Base-by-base conservation (phyloP, 1,140 invertebrate species). In the Bombus consobrinus region DNA sequence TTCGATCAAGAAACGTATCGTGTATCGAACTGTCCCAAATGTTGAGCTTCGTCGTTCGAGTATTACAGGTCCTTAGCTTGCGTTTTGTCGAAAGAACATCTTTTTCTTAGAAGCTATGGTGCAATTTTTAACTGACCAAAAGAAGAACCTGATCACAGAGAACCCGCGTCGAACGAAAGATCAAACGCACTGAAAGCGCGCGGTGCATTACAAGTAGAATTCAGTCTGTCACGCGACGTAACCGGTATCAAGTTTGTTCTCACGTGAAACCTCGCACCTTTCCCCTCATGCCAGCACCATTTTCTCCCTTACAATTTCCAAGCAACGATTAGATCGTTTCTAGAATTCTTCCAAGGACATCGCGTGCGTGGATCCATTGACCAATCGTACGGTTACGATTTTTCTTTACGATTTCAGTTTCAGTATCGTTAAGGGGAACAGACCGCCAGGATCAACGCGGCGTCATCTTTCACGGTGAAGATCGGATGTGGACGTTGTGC, bases 401-500 rank as follows among this genome's bases (percentile, higher is more conserved):
- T 43, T 86, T 22, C 22, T 10, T 68, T 81, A 62, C 28, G 59
- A 62, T 62, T 62, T 66, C 9, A 79, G 71, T 87, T 89, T 22
- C 81, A 87, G 88, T 12, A 41, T 57, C 64, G 69, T 37, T 77
- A 82, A 66, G 77, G 25, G 69, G 37, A n/a, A 37, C 34, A 73
- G 41, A 72, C 74, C 81, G 43, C 71, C 41, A 64, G 15, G 75
- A 81, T 74, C 76, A 25, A 59, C 73, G 76, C 88, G 53, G 75
- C 72, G n/a, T 28, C 64, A 79, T 68, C 41, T 66, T 68, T 69
- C 72, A 68, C 69, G 75, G 81, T 69, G 62, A 69, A 86, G 92
- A 91, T 91, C 94, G 94, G 92, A 95, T 95, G 94, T 94, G 89
- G 92, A 77, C 68, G 83, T 86, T 53, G 75, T 25, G 90, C 83